Percentiles rank a stretch among this genome's conserved stretches.
Conservation (phyloP, 2,888 invertebrate species). For the Melanchra persicariae region DNA sequence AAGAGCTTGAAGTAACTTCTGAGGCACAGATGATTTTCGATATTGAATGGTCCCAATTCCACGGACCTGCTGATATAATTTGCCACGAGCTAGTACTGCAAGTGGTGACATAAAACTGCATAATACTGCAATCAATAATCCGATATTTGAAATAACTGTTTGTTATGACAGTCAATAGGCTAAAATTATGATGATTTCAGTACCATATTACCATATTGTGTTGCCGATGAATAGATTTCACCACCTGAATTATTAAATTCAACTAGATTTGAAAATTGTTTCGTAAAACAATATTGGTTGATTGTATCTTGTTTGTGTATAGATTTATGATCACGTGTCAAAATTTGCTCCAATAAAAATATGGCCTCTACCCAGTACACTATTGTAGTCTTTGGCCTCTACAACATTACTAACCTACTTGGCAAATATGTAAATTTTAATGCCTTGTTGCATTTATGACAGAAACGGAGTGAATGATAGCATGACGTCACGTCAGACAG, state of each 20-base stretch:
- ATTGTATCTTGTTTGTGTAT: not conserved
- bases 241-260: not conserved
- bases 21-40: no score
- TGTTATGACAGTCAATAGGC: conserved; percentile 13
- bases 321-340: not conserved
- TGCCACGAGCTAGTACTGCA: no score
- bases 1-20: not conserved
- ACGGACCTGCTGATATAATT: no score
- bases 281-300: not conserved
- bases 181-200: conserved; percentile 35
- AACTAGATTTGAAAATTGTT: not conserved
- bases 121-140: conserved; percentile 29
- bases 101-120: conserved; percentile 20
- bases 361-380: not conserved
- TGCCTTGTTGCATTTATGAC: not conserved
- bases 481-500: no score
- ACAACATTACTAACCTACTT: not conserved
- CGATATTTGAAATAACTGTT: conserved; percentile 10
- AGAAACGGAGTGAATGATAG: not conserved
- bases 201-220: conserved; percentile 39
- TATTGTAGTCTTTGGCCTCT: no score
- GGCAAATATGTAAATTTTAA: no score
- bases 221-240: conserved; percentile 18
- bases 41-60: no score
- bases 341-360: not conserved